Evolutionary conservation across 2,888 invertebrate species (phyloP), one percentile per base, ranked within the genome.

Genomic region (Aleiodes alternator): DNA sequence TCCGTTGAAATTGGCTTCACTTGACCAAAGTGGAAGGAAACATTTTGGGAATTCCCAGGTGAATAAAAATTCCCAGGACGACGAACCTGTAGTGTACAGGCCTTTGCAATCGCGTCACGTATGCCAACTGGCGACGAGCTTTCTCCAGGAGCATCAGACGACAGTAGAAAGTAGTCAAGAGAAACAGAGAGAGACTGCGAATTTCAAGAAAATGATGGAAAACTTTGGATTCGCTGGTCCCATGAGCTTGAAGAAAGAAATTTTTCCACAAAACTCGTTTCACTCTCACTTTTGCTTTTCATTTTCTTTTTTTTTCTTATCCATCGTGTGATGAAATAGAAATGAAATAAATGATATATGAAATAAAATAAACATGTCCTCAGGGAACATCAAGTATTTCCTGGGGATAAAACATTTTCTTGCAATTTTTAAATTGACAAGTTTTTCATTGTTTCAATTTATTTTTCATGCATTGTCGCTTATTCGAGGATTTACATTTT

Each of bases 61-160:
- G 76, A 79, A 73, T 76, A 75, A 73, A 69, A 64, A 75, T 71
- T 71, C 75, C 66, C 68, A 50, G 72, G 31, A 71, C 61, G 50
- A 64, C 68, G 56, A 48, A 61, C 59, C 38, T 38, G 72, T 56
- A 56, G 48, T 31, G 23, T 53, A 53, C 53, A 29, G 64, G 68
- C 61, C 61, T 70, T 80, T 74, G 69, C 73, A 78, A 74, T 77
- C 80, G 61, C 74, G 76, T 80, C 80, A 80, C 80, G 80, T 80
- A 69, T 76, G 66, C 56, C 51, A 70, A 72, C 64, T 43, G 70
- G 71, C 76, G 76, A 77, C 75, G 76, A 77, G 79, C 79, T 80
- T 76, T 80, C 75, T 70, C 75, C 76, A 61, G 57, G 38, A 57
- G 73, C 66, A 71, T 66, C 71, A 66, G 29, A 50, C 50, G 29